These are phyloP conservation scores for Labeo rohita DNA, from an alignment of 2,113 vertebrate species.

Conservation along the genomic window DNA sequence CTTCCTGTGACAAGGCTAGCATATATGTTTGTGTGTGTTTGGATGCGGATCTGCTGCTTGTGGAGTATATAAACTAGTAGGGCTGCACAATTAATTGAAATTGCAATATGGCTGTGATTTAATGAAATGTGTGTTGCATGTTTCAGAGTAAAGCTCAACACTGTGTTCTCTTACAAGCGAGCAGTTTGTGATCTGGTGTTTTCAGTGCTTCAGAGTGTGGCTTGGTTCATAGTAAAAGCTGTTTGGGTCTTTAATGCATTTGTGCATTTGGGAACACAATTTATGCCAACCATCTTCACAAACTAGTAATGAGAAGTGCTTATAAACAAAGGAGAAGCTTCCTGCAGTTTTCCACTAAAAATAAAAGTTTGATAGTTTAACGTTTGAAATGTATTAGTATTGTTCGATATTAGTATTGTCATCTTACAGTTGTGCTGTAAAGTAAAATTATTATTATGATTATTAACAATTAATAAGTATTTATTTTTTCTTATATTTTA, in stretches of 20 bases:
- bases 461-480: no score
- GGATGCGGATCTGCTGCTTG: neutral
- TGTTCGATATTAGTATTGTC: neutral
- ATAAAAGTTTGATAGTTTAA: no score
- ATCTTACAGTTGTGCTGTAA: neutral
- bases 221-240: no score
- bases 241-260: no score
- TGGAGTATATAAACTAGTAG: neutral
- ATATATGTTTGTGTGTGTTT: neutral
- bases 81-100: neutral
- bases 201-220: no score
- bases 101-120: neutral
- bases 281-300: neutral
- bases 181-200: no score
- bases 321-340: neutral
- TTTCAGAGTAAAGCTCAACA: neutral
- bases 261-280: no score
- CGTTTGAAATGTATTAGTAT: no score
- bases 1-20: neutral
- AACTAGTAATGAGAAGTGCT: neutral
- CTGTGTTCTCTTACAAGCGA: neutral
- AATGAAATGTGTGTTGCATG: neutral
- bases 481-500: no score
- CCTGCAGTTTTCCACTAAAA: no score
- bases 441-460: neutral